Percentiles rank a stretch among this genome's conserved stretches.
Evolutionary conservation across 2,113 vertebrate species (phyloP).

Genomic region (Ornithorhynchus anatinus): DNA sequence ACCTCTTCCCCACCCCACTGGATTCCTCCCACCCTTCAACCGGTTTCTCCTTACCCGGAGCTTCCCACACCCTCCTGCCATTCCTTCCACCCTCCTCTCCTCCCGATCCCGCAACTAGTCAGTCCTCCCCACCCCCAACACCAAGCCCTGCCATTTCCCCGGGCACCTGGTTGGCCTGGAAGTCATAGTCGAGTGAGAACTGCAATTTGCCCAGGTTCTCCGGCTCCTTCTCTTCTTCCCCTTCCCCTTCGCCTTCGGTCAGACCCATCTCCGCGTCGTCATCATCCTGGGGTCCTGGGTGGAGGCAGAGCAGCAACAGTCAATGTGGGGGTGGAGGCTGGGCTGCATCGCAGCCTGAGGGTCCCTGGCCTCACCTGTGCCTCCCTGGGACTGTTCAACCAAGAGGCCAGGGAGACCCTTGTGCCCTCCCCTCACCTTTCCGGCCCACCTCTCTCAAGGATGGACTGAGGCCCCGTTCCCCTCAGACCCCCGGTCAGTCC

Average conservation of each 20-base stretch:
- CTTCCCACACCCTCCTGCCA: no score
- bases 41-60: no score
- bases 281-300: constrained; percentile 76
- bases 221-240: constrained; percentile 92
- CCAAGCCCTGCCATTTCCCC: no score
- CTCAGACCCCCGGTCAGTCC: not conserved
- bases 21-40: no score
- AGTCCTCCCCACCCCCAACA: no score
- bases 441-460: not conserved
- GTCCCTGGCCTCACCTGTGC: not conserved
- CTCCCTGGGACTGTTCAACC: no score
- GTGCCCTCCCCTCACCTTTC: not conserved
- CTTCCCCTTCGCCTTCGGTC: constrained; percentile 90
- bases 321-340: not conserved
- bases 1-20: no score
- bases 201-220: constrained; percentile 97
- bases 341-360: accelerated
- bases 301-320: accelerated
- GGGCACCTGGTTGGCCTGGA: constrained; percentile 90
- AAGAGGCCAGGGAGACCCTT: no score
- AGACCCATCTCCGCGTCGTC: constrained; percentile 87
- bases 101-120: no score
- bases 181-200: constrained; percentile 96
- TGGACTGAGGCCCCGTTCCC: not conserved
- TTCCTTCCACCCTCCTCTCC: not conserved